Percentiles rank a stretch among this genome's conserved stretches.
Evolutionary conservation across 2,888 invertebrate genomes (phyloP).

Genomic region (Melinaea menophilus): DNA sequence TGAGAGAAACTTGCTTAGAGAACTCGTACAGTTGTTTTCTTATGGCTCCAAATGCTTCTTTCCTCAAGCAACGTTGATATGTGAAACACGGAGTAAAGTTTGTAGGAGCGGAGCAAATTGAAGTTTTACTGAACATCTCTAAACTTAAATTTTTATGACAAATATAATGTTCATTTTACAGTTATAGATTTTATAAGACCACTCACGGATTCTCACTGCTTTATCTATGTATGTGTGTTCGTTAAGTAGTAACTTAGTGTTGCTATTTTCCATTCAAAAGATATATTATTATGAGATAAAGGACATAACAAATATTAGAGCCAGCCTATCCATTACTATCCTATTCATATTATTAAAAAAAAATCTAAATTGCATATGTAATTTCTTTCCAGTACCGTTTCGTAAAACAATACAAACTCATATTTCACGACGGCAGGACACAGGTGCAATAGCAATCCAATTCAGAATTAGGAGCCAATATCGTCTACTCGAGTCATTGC

Average conservation of each 20-base stretch:
- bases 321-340: too few species aligned
- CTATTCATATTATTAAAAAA: too few species aligned
- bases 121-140: slow-evolving; percentile 31
- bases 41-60: slow-evolving; percentile 29
- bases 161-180: slow-evolving; percentile 27
- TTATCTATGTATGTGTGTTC: slow-evolving; percentile 3
- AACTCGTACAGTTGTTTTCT: slow-evolving; percentile 33
- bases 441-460: slow-evolving; percentile 65
- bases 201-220: not conserved
- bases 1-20: slow-evolving; percentile 33
- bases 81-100: slow-evolving; percentile 33
- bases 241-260: not conserved
- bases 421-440: slow-evolving; percentile 52
- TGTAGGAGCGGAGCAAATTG: slow-evolving; percentile 33
- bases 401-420: slow-evolving; percentile 40
- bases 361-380: slow-evolving; percentile 1
- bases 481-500: slow-evolving; percentile 47
- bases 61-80: slow-evolving; percentile 34
- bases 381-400: slow-evolving; percentile 29
- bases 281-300: too few species aligned
- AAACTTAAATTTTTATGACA: slow-evolving; percentile 20
- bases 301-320: too few species aligned
- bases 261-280: too few species aligned
- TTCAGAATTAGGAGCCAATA: slow-evolving; percentile 68
- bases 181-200: slow-evolving; percentile 19